Conservation (phyloP, 2,113 vertebrate genomes). For the Protobothrops flavoviridis region DNA sequence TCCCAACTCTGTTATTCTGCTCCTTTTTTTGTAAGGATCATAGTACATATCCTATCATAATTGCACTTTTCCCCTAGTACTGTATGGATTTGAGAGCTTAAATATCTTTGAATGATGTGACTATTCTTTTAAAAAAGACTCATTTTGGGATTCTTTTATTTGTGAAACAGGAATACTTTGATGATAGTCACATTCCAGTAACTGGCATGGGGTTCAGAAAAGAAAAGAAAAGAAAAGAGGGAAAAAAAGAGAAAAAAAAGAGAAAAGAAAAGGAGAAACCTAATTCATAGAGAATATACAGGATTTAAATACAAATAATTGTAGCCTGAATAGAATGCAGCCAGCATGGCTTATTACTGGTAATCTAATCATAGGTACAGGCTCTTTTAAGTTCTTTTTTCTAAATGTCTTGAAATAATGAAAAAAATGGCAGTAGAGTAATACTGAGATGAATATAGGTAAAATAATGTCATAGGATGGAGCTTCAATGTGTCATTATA, state of each 20-base stretch:
- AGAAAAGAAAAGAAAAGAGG: no score
- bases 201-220: neutral
- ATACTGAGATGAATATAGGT: neutral
- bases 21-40: neutral
- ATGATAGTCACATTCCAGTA: neutral
- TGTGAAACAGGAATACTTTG: constrained; percentile 16
- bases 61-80: constrained; percentile 17
- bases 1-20: no score
- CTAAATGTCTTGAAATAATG: neutral
- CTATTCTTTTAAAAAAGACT: neutral
- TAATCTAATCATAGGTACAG: neutral
- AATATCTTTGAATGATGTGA: no score
- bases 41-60: constrained; percentile 21
- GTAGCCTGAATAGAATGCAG: neutral
- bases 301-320: neutral
- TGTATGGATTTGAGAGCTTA: neutral
- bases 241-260: no score
- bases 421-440: neutral
- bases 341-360: neutral
- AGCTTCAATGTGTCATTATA: neutral
- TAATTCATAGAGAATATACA: neutral
- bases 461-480: neutral
- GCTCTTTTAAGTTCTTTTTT: neutral
- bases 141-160: neutral
- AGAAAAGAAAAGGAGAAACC: no score